A percentile compares a stretch with the other conserved stretches of the same genome.
These are phyloP conservation scores for Sinosuthora webbiana DNA, from an alignment of 2,113 vertebrate species.

Conservation along the genomic window DNA sequence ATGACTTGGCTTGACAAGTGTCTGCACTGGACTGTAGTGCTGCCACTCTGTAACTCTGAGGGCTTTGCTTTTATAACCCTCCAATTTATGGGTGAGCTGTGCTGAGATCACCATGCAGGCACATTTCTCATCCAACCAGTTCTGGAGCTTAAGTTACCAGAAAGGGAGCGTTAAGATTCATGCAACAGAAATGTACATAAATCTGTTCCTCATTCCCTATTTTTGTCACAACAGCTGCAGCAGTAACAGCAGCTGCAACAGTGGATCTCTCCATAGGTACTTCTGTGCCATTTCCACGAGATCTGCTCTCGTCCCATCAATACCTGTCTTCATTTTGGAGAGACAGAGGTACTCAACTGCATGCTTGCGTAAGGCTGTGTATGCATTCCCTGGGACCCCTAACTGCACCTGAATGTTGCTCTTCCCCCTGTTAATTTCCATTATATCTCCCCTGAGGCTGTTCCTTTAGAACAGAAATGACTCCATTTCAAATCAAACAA, in stretches of 20 bases:
- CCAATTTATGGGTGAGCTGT: background rate
- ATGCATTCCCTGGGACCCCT: background rate
- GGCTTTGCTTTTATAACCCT: background rate
- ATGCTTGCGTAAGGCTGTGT: background rate
- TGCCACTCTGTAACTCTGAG: background rate
- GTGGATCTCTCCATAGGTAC: background rate
- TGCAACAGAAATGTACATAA: background rate
- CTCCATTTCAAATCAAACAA: background rate
- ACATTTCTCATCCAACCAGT: background rate
- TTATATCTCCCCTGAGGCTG: background rate
- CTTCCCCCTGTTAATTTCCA: background rate
- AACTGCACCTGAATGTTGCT: background rate
- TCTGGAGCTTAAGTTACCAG: background rate
- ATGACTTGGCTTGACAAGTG: background rate
- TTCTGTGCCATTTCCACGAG: background rate
- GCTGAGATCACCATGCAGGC: background rate
- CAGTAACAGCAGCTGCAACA: background rate
- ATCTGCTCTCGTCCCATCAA: background rate
- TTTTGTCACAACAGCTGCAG: background rate
- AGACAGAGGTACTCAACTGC: background rate
- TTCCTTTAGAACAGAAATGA: background rate
- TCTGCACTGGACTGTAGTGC: background rate
- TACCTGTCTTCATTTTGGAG: background rate
- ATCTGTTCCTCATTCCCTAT: background rate
- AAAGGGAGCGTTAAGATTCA: background rate